A percentile compares a stretch with the other conserved stretches of the same genome.
Evolutionary conservation across 2,888 invertebrate genomes (phyloP).

Genomic region (Drosophila peninsularis): DNA sequence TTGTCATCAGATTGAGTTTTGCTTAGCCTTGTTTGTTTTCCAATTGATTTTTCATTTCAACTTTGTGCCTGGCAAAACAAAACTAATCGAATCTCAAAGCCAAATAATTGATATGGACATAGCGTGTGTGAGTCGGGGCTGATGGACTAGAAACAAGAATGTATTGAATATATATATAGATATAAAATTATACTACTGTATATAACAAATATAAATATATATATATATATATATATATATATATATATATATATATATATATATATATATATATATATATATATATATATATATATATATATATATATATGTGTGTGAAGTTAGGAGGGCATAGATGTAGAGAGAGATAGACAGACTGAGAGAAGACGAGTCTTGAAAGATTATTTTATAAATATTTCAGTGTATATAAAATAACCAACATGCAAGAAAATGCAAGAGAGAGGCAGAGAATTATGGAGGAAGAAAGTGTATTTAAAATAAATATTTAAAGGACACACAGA

Average conservation of each 20-base stretch:
- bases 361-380: too few species aligned
- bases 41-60: constrained; percentile 42
- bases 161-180: neutral
- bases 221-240: neutral
- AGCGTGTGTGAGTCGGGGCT: neutral
- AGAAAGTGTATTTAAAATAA: too few species aligned
- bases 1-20: constrained; percentile 48
- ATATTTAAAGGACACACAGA: neutral
- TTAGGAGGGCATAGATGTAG: too few species aligned
- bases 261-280: too few species aligned
- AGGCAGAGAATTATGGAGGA: too few species aligned
- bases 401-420: neutral
- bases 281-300: too few species aligned
- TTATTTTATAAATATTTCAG: neutral
- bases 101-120: constrained; percentile 14
- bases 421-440: too few species aligned
- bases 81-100: constrained; percentile 24
- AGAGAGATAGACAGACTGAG: too few species aligned
- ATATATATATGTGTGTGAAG: too few species aligned
- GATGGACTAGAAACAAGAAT: neutral
- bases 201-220: neutral
- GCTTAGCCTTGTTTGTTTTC: constrained; percentile 45
- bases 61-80: constrained; percentile 17
- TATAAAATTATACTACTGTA: too few species aligned
- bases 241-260: too few species aligned